A percentile compares a stretch with the other conserved stretches of the same genome.
phyloP scores from a whole-genome alignment of 1,140 invertebrate genomes.

The Drosophila nikananu region DNA sequence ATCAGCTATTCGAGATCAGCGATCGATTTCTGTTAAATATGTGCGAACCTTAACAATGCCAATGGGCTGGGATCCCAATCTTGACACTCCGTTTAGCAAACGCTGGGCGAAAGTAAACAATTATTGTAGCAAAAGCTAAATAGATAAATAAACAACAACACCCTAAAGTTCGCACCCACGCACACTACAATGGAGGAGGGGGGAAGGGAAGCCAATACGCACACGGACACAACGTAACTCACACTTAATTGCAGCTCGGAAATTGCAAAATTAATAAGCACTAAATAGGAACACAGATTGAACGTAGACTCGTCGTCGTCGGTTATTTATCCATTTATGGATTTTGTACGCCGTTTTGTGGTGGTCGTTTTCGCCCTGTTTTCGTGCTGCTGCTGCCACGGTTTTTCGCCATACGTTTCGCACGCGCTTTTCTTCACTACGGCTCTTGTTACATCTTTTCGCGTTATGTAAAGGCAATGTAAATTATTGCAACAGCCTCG shows the following conservation, averaged over 20 bases:
- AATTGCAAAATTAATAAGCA: conserved; percentile 47
- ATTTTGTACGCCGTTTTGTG: conserved; percentile 30
- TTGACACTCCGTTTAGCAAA: conserved; percentile 38
- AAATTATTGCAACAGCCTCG: conserved; percentile 62
- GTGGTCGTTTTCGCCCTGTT: conserved; percentile 17
- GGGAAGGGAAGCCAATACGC: not conserved
- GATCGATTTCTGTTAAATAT: not conserved
- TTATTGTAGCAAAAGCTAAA: conserved; percentile 43
- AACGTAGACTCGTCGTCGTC: conserved; percentile 12
- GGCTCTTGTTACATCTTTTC: conserved; percentile 23
- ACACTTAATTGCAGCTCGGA: conserved; percentile 60
- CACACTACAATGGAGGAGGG: not conserved
- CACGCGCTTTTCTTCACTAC: not conserved
- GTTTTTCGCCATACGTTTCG: conserved; percentile 57
- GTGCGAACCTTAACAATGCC: conserved; percentile 59
- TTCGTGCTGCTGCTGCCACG: conserved; percentile 1
- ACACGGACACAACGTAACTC: conserved; percentile 32
- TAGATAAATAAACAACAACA: conserved; percentile 57
- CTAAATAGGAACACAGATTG: conserved; percentile 73
- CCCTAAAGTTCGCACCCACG: conserved; percentile 39
- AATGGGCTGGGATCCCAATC: not conserved
- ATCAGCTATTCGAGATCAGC: not conserved
- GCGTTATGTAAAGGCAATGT: conserved; percentile 37
- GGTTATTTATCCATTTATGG: conserved; percentile 41
- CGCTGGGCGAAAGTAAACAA: conserved; percentile 21